A percentile compares a stretch with the other conserved stretches of the same genome.
phyloP scores from a whole-genome alignment of 2,888 invertebrate species.

The Drosophila pullipes region DNA sequence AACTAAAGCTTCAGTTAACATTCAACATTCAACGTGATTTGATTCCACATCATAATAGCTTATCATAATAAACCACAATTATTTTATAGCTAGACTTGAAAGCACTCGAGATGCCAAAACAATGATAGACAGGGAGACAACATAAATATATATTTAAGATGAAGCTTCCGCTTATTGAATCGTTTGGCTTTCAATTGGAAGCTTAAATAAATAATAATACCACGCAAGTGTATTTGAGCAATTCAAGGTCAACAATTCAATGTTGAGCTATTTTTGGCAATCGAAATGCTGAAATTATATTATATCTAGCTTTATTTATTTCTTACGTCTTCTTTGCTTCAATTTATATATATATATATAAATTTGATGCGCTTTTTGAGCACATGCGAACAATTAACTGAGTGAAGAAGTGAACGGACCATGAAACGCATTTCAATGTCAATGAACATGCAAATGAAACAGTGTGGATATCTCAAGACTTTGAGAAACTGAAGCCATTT shows the following conservation, averaged over 20 bases:
- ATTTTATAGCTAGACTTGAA: neutral
- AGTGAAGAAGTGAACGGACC: conserved; percentile 70
- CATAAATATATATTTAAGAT: neutral
- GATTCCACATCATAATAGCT: conserved; percentile 20
- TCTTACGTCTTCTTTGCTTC: conserved; percentile 3
- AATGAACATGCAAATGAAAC: conserved; percentile 65
- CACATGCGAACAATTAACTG: conserved; percentile 60
- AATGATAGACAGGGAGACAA: neutral
- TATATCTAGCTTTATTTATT: neutral
- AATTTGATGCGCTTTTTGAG: conserved; percentile 46
- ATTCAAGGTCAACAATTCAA: conserved; percentile 47
- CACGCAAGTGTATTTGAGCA: conserved; percentile 46
- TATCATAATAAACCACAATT: conserved; percentile 13
- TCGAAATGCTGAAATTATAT: conserved; percentile 26
- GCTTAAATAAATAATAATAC: conserved; percentile 37
- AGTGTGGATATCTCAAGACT: conserved; percentile 34
- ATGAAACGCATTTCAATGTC: conserved; percentile 78
- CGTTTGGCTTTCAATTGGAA: conserved; percentile 45
- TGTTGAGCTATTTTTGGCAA: conserved; percentile 47
- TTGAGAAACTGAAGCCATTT: conserved; percentile 26
- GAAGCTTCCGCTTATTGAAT: conserved; percentile 39
- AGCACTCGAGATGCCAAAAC: conserved; percentile 7
- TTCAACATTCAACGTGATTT: neutral
- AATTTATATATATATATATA: conserved; percentile 43
- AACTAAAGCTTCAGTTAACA: neutral